Evolutionary conservation across 2,797 vertebrate species (phyloP), one percentile per base, ranked within the genome.

Genomic region (Poeciliopsis infans): DNA sequence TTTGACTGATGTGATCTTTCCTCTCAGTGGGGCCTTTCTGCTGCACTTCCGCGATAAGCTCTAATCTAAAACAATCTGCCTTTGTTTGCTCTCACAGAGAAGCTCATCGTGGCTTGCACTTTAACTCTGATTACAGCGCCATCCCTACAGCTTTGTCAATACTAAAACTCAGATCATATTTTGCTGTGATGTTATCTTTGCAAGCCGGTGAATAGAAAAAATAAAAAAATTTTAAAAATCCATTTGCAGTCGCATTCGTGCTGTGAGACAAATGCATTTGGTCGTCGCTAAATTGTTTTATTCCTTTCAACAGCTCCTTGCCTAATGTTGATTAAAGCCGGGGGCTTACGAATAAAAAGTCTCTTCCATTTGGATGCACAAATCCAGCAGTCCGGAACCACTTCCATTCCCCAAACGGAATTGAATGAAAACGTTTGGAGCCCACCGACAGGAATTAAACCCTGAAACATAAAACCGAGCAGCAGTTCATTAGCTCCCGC

Each of bases 291-390:
- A 88, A 91, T 91, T 91, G 82, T 91, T 93, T 90, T 6, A 90
- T 90, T 84, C 86, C 64, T 91, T 90, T 90, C 88, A 89, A 83
- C 36, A 86, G 89, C 87, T 91, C 79, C 74, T 55, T 90, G 86
- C 82, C 84, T 91, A 86, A 85, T 89, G 92, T 89, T 93, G 89
- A 93, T 93, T 88, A 89, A 91, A 91, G 83, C 76, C 86, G 53
- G 53, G 71, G 85, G 89, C 85, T 91, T 89, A 89, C 91, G 90
- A 93, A 93, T 93, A 55, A 92, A 92, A 94, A 84, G 70, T 88
- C 84, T 88, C 86, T 83, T 81, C 86, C 86, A 89, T 91, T 89
- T 83, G 76, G 82, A 90, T 83, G 83, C 87, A 77, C 76, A 79
- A 79, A 78, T 78, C 77, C 79, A 75, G 72, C n/a, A 75, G 87